Evolutionary conservation across 2,797 vertebrate species (phyloP).

Genomic region (Chelon auratus): DNA sequence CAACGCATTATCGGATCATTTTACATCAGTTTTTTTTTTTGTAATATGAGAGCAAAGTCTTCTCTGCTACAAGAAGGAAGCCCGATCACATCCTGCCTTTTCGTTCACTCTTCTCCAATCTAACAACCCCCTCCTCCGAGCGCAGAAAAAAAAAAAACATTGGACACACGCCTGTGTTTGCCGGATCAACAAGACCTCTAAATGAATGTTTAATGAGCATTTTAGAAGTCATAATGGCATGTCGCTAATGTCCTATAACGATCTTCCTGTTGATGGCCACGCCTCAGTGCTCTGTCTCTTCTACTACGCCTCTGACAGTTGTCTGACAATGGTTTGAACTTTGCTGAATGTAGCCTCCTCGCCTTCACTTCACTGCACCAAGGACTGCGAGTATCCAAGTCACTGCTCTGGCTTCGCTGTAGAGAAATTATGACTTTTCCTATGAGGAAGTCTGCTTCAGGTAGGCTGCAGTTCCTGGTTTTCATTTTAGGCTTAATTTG

Average conservation of each 20-base stretch:
- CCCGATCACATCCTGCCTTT: slow-evolving; percentile 67
- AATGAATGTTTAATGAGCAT: slow-evolving; percentile 99
- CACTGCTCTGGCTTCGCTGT: slow-evolving; percentile 45
- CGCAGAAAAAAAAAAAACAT: slow-evolving; percentile 72
- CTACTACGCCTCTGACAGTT: slow-evolving; percentile 90
- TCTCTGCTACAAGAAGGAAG: slow-evolving; percentile 87
- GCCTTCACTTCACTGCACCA: slow-evolving; percentile 54
- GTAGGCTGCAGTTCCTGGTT: slow-evolving; percentile 83
- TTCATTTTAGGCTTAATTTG: neutral
- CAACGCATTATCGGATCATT: slow-evolving; percentile 88
- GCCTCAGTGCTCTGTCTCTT: slow-evolving; percentile 91
- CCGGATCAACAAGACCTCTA: slow-evolving; percentile 89
- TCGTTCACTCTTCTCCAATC: slow-evolving; percentile 77
- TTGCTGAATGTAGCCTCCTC: slow-evolving; percentile 84
- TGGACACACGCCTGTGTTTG: slow-evolving; percentile 79
- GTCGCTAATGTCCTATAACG: slow-evolving; percentile 99
- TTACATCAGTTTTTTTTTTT: slow-evolving; percentile 88
- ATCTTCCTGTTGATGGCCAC: slow-evolving; percentile 94
- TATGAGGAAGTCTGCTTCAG: slow-evolving; percentile 94
- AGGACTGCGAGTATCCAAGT: slow-evolving; percentile 38
- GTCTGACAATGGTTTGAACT: slow-evolving; percentile 94
- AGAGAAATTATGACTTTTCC: slow-evolving; percentile 92
- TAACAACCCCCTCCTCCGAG: slow-evolving; percentile 71
- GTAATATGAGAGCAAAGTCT: slow-evolving; percentile 91
- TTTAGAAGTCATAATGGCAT: slow-evolving; percentile 96